Evolutionary conservation across 2,888 invertebrate species (phyloP).

Genomic region (Pedicia rivosa): DNA sequence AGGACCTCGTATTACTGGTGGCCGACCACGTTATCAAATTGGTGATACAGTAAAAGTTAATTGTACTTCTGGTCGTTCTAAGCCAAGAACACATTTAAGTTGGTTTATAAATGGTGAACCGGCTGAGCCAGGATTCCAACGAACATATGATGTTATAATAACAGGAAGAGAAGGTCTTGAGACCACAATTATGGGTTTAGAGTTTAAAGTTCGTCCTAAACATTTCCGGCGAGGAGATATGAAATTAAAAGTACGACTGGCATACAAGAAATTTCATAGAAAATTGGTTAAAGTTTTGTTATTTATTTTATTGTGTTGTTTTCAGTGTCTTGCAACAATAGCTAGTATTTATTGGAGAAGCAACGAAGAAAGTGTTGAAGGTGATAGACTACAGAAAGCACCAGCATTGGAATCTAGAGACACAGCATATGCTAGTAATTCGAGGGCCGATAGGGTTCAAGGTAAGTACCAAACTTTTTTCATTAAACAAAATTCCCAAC

Average conservation of each 20-base stretch:
- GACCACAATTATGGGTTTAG: constrained; percentile 58
- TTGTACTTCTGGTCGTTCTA: constrained; percentile 68
- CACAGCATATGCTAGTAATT: constrained; percentile 42
- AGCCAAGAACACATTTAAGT: constrained; percentile 65
- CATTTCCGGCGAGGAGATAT: constrained; percentile 74
- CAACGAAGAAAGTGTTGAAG: constrained; percentile 77
- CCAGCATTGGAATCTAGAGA: constrained; percentile 65
- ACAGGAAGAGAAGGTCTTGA: constrained; percentile 48
- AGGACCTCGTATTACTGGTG: constrained; percentile 68
- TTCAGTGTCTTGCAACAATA: constrained; percentile 69
- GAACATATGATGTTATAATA: constrained; percentile 35
- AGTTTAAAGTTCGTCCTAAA: constrained; percentile 63
- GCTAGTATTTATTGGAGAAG: constrained; percentile 74
- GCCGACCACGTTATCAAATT: constrained; percentile 63
- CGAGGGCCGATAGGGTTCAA: constrained; percentile 60
- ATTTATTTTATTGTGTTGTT: too few species aligned
- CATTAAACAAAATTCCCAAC: too few species aligned
- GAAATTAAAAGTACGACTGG: constrained; percentile 58
- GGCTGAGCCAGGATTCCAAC: constrained; percentile 37
- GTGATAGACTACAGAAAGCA: constrained; percentile 54
- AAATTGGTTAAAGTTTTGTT: too few species aligned
- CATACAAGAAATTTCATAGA: too few species aligned
- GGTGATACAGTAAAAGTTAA: constrained; percentile 69
- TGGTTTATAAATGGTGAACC: constrained; percentile 82
- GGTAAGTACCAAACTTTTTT: too few species aligned